These are phyloP conservation scores for Sphenodon punctatus DNA, from an alignment of 2,797 vertebrate species.

Conservation along the genomic window DNA sequence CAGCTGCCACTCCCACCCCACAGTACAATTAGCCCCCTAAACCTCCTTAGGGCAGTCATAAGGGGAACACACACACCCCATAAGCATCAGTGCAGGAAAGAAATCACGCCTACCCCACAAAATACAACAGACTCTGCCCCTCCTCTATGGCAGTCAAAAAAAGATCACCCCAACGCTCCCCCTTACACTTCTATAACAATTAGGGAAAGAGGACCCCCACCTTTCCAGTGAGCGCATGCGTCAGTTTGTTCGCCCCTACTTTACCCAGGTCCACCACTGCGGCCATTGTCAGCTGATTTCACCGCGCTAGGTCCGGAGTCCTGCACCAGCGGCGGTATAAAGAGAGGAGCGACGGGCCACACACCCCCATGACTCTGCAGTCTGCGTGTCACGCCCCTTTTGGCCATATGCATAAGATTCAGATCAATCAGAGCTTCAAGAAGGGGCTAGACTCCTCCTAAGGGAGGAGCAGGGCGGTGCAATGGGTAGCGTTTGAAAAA, in stretches of 20 bases:
- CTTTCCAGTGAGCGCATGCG: conserved; percentile 77
- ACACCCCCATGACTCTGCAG: not conserved
- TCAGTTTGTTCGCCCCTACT: conserved; percentile 77
- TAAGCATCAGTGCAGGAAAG: no score
- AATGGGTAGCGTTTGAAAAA: no score
- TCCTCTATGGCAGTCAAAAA: no score
- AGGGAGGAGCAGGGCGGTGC: no score
- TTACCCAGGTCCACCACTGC: conserved; percentile 72
- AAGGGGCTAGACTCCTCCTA: not conserved
- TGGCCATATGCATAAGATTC: not conserved
- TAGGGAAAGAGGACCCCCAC: conserved; percentile 65
- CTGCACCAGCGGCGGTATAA: not conserved
- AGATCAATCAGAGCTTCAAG: not conserved
- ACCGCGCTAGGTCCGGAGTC: fast-evolving
- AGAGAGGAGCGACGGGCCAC: not conserved
- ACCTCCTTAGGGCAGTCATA: no score
- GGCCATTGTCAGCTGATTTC: conserved; percentile 57
- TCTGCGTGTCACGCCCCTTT: not conserved
- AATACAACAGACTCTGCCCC: no score
- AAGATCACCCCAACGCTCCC: no score
- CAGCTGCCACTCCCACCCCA: no score
- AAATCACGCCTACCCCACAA: no score
- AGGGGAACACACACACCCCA: no score
- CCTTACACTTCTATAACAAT: no score
- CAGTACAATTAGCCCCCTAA: no score